Conservation (phyloP, 2,888 invertebrate species). For the Hartigia nigra region DNA sequence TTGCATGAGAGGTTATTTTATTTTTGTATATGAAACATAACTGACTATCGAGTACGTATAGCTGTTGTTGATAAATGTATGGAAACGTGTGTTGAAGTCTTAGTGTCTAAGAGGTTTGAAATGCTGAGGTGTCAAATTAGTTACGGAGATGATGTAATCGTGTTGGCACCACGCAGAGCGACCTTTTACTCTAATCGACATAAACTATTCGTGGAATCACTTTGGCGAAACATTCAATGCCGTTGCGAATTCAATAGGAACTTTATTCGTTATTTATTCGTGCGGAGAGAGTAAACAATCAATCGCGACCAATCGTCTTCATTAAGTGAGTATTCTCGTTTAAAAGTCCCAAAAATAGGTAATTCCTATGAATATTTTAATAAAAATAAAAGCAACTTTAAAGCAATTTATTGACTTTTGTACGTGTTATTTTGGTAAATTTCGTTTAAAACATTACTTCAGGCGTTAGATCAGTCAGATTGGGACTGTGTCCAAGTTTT, state of each 20-base stretch:
- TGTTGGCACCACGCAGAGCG: slow-evolving; percentile 59
- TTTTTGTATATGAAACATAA: neutral
- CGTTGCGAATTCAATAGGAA: neutral
- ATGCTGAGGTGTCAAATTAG: slow-evolving; percentile 47
- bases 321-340: no score
- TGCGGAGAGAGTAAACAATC: neutral
- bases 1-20: neutral
- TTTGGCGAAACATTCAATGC: neutral
- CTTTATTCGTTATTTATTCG: neutral
- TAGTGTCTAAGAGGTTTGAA: neutral
- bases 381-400: no score
- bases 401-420: no score
- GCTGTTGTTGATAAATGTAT: neutral
- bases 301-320: neutral
- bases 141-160: slow-evolving; percentile 53
- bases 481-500: no score
- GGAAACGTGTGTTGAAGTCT: neutral
- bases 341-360: no score
- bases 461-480: no score
- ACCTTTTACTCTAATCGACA: slow-evolving; percentile 44
- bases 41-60: neutral
- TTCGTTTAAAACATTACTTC: no score
- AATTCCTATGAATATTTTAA: no score
- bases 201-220: neutral
- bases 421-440: no score